Evolutionary conservation across 2,797 vertebrate genomes (phyloP).

Genomic region (Argentina silus): DNA sequence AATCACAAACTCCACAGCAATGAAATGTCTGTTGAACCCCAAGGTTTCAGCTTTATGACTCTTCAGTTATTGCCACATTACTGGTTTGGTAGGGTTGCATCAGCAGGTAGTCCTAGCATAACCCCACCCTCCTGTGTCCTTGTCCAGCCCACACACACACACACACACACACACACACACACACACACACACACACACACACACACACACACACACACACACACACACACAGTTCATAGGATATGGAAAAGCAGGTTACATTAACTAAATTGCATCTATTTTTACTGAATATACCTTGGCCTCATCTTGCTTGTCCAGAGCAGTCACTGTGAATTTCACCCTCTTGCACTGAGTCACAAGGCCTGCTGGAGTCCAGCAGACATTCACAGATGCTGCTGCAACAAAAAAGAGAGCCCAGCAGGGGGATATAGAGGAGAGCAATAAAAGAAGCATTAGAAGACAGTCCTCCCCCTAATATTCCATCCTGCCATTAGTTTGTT

Average conservation of each 20-base stretch:
- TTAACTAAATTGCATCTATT: neutral
- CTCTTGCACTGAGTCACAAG: slow-evolving; percentile 60
- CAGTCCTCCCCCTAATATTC: neutral
- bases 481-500: neutral
- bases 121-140: neutral
- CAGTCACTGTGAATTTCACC: slow-evolving; percentile 63
- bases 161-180: neutral
- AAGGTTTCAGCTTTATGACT: neutral
- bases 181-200: neutral
- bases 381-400: slow-evolving; percentile 52
- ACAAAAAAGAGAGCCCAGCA: slow-evolving; percentile 34
- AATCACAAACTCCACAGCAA: neutral
- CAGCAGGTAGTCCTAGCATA: neutral
- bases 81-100: neutral
- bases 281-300: neutral
- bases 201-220: neutral
- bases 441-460: neutral
- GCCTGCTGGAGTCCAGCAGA: slow-evolving; percentile 55
- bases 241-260: neutral
- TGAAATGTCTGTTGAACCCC: neutral
- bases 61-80: neutral
- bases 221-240: neutral
- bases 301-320: slow-evolving; percentile 28
- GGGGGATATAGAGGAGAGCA: neutral
- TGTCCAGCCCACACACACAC: neutral